Evolutionary conservation across 1,140 invertebrate species (phyloP).

Genomic region (Elymnias hypermnestra): DNA sequence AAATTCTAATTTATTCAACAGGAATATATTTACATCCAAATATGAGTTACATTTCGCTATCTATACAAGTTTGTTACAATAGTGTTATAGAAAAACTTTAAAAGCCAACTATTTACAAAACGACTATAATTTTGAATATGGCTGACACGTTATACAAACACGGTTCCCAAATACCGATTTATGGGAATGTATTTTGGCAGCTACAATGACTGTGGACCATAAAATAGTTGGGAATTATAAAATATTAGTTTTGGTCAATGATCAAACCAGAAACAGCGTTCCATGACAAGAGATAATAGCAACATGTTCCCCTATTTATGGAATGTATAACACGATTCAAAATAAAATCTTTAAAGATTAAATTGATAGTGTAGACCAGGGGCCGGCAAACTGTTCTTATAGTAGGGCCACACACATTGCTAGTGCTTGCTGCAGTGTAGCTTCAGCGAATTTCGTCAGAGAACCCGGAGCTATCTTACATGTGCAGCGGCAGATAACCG

Average conservation of each 20-base stretch:
- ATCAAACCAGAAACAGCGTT: conserved; percentile 1
- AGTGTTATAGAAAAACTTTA: conserved; percentile 24
- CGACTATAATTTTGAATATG: conserved; percentile 32
- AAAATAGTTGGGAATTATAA: conserved; percentile 9
- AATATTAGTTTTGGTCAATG: conserved; percentile 5
- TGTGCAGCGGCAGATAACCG: no score
- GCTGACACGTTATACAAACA: conserved; percentile 21
- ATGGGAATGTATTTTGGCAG: conserved; percentile 8
- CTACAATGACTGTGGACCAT: conserved; percentile 5
- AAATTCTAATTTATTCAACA: conserved; percentile 19
- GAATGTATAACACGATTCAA: no score
- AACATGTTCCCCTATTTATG: no score
- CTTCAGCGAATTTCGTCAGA: no score
- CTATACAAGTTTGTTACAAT: conserved; percentile 26
- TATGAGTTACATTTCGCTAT: conserved; percentile 25
- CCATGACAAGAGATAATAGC: not conserved
- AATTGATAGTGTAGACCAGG: no score
- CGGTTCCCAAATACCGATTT: conserved; percentile 31
- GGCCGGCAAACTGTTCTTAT: no score
- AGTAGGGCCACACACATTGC: no score
- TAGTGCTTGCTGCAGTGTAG: no score
- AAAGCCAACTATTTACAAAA: conserved; percentile 52
- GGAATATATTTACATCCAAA: conserved; percentile 33
- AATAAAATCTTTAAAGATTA: no score
- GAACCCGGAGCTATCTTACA: no score